Conservation (phyloP, 1,140 invertebrate genomes). For the Drosophila ercepeae region DNA sequence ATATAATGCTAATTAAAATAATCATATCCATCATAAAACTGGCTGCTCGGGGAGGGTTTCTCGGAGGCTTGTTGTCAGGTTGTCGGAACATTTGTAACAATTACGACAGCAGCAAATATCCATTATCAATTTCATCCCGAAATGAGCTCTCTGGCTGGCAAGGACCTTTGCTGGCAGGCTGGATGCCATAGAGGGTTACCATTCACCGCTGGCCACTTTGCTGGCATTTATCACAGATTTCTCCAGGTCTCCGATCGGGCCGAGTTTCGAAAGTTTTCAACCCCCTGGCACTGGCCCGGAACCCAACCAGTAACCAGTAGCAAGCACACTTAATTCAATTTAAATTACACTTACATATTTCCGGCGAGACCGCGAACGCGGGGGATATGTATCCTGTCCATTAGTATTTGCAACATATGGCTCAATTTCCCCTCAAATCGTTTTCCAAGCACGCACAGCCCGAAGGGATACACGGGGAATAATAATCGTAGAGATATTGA, state of each 20-base stretch:
- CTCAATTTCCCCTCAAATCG: conserved; percentile 77
- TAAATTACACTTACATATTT: conserved; percentile 83
- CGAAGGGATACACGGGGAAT: conserved; percentile 11
- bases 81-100: conserved; percentile 72
- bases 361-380: conserved; percentile 38
- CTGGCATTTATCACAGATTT: conserved; percentile 76
- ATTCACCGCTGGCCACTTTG: conserved; percentile 69
- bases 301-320: not conserved
- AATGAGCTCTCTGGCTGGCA: conserved; percentile 22
- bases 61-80: conserved; percentile 13
- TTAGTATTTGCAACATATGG: conserved; percentile 83
- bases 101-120: conserved; percentile 51
- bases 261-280: not conserved
- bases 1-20: conserved; percentile 83
- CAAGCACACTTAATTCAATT: conserved; percentile 79
- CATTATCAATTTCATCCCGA: conserved; percentile 49
- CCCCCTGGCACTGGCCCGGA: not conserved
- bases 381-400: conserved; percentile 53
- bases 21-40: conserved; percentile 79
- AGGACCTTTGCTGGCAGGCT: not conserved
- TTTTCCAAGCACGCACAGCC: conserved; percentile 43
- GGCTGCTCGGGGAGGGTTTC: not conserved
- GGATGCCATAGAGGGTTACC: too few species aligned
- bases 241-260: conserved; percentile 4
- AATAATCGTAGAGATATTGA: not conserved